phyloP scores from a whole-genome alignment of 2,113 vertebrate genomes.

The Panurus biarmicus region DNA sequence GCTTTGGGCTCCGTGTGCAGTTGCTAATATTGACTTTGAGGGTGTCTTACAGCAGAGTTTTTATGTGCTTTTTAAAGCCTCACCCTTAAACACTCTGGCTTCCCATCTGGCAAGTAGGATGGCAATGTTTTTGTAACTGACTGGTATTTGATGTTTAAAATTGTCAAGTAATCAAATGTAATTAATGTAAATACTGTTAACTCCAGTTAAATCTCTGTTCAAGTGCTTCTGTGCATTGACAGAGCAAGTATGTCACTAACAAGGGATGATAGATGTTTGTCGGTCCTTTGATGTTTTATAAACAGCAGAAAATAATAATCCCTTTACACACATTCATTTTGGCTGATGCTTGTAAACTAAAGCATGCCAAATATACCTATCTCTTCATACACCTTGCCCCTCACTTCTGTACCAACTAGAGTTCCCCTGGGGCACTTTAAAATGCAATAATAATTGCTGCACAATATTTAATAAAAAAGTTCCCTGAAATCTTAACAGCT shows the following conservation, averaged over 20 bases:
- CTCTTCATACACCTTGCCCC: not conserved
- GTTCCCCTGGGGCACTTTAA: not conserved
- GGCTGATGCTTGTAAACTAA: not conserved
- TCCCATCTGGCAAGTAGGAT: not conserved
- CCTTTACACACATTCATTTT: not conserved
- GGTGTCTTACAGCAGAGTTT: not conserved
- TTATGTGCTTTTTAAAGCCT: not conserved
- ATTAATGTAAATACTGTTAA: not conserved
- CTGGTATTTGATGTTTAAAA: not conserved
- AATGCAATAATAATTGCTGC: not conserved
- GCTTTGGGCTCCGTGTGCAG: not conserved
- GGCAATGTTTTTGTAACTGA: not conserved
- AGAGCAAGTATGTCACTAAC: not conserved
- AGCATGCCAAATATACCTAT: not conserved
- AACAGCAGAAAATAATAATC: not conserved
- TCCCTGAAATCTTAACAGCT: not conserved
- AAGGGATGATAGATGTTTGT: not conserved
- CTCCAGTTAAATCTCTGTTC: not conserved
- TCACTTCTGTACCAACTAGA: not conserved
- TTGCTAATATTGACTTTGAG: not conserved
- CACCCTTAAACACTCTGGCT: not conserved
- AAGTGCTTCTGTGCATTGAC: not conserved
- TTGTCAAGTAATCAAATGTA: not conserved
- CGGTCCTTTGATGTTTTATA: not conserved
- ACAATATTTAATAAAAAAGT: not conserved